Conservation (phyloP, 2,888 invertebrate genomes). For the Sycophila texana region DNA sequence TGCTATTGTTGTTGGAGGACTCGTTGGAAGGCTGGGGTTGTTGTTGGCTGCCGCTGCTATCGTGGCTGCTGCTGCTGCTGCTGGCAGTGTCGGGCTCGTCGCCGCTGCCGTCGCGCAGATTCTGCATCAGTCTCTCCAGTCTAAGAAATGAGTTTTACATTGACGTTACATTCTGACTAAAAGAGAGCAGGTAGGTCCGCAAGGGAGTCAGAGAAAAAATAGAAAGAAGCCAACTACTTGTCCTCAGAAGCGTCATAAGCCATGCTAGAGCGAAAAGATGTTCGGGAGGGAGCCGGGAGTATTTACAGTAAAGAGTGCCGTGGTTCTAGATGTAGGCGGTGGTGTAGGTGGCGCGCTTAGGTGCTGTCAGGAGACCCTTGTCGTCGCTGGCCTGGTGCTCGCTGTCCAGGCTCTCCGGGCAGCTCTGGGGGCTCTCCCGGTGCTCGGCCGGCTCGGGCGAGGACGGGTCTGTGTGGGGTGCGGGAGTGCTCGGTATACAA, state of each 20-base stretch:
- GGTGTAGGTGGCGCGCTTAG: slow-evolving; percentile 73
- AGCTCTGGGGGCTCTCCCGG: slow-evolving; percentile 28
- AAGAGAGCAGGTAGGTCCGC: neutral
- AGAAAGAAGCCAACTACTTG: neutral
- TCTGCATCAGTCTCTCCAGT: slow-evolving; percentile 72
- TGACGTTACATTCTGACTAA: slow-evolving; percentile 53
- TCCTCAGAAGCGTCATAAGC: slow-evolving; percentile 33
- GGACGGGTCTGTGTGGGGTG: neutral
- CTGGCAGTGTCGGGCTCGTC: slow-evolving; percentile 33
- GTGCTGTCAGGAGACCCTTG: slow-evolving; percentile 66
- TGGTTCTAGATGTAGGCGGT: slow-evolving; percentile 72
- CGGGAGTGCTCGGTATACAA: slow-evolving; percentile 72
- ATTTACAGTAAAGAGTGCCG: too few species aligned
- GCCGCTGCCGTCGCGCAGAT: slow-evolving; percentile 64
- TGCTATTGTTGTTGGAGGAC: slow-evolving; percentile 28
- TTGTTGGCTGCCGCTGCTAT: neutral
- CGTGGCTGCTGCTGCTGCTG: slow-evolving; percentile 38
- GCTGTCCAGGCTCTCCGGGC: neutral
- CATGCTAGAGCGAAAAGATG: slow-evolving; percentile 50
- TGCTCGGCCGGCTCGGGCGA: slow-evolving; percentile 26
- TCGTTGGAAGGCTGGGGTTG: slow-evolving; percentile 22
- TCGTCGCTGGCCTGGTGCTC: neutral
- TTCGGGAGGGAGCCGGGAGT: too few species aligned
- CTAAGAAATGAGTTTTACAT: slow-evolving; percentile 73
- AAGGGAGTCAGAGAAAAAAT: neutral